Evolutionary conservation across 2,888 invertebrate genomes (phyloP).

Genomic region (Phorcus lineatus): DNA sequence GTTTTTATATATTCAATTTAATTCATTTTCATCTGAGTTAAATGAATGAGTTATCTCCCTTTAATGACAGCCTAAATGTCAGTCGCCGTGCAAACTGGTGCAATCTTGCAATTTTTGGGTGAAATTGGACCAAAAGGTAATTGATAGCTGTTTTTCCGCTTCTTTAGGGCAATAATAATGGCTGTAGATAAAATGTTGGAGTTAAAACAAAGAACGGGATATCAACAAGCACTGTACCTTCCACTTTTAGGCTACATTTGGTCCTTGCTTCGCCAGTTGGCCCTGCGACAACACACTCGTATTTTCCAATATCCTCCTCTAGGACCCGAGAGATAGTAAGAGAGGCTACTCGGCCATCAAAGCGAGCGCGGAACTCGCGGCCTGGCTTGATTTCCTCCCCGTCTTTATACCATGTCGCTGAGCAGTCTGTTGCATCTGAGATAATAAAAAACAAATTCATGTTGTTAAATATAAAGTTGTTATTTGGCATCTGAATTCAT

Average conservation of each 20-base stretch:
- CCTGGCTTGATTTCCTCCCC: constrained; percentile 57
- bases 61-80: too few relatives aligned
- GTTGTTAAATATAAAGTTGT: too few relatives aligned
- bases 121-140: too few relatives aligned
- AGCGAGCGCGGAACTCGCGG: constrained; percentile 57
- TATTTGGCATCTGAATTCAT: too few relatives aligned
- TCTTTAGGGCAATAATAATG: too few relatives aligned
- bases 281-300: constrained; percentile 94
- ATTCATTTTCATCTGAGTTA: not conserved
- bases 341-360: constrained; percentile 80
- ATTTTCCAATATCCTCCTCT: constrained; percentile 95
- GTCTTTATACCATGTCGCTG: constrained; percentile 64
- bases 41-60: not conserved
- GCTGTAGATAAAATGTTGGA: not conserved
- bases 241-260: constrained; percentile 61
- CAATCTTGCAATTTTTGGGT: too few relatives aligned
- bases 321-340: constrained; percentile 96
- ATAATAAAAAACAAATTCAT: too few relatives aligned
- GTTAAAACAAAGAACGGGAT: not conserved
- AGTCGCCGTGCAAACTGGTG: too few relatives aligned
- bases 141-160: too few relatives aligned
- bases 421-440: constrained; percentile 57
- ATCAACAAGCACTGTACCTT: constrained; percentile 51
- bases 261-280: constrained; percentile 87
- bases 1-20: too few relatives aligned